Evolutionary conservation across 1,140 invertebrate genomes (phyloP).

Genomic region (Dermatophagoides farinae): DNA sequence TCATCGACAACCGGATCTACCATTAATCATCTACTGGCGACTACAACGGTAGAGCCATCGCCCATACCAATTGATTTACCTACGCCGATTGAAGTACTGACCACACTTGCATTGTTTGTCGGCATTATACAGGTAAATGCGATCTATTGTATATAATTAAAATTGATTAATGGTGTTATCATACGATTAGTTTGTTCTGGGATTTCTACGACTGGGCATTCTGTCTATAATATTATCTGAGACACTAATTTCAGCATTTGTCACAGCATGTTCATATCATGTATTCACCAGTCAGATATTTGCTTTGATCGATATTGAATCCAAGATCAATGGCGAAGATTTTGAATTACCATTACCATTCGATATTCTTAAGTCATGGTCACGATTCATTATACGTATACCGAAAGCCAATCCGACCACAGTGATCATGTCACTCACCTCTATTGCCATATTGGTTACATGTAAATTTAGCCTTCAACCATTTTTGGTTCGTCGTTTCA

Average conservation of each 20-base stretch:
- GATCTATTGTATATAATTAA: background rate
- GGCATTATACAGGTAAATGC: constrained; percentile 1
- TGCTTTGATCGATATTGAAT: constrained; percentile 27
- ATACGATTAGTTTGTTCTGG: constrained; percentile 19
- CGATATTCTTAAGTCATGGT: background rate
- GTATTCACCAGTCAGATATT: constrained; percentile 31
- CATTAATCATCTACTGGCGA: background rate
- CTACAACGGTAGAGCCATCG: background rate
- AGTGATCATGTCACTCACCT: background rate
- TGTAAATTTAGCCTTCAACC: constrained; percentile 22
- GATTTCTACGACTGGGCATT: constrained; percentile 27
- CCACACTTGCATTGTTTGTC: background rate
- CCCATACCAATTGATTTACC: background rate
- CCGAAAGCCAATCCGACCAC: background rate
- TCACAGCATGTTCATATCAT: constrained; percentile 30
- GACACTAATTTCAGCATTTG: constrained; percentile 29
- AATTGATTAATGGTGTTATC: background rate
- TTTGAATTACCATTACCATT: background rate
- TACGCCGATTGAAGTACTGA: background rate
- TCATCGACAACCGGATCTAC: background rate
- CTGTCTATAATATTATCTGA: constrained; percentile 29
- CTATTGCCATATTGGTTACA: constrained; percentile 13
- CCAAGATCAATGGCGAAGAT: constrained; percentile 13
- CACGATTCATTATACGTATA: background rate
- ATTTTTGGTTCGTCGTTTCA: constrained; percentile 22